These are phyloP conservation scores for Pseudorasbora parva DNA, from an alignment of 2,113 vertebrate species.

Conservation along the genomic window DNA sequence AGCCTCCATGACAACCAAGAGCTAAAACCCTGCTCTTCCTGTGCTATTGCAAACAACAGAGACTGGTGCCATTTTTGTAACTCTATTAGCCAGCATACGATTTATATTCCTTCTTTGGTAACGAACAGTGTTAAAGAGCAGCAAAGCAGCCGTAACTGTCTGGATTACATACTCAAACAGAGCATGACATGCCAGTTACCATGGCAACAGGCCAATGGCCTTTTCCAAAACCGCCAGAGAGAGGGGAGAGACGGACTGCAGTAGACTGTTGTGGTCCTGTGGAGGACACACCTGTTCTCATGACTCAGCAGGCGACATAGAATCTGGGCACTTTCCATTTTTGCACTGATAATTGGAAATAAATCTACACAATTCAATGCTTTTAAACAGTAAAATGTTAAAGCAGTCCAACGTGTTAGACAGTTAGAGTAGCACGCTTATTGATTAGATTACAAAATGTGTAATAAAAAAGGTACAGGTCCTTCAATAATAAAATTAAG, in stretches of 20 bases:
- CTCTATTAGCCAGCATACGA: not conserved
- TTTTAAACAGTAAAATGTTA: slow-evolving; percentile 1
- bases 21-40: not conserved
- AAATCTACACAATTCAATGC: not conserved
- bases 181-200: slow-evolving; percentile 44
- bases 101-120: not conserved
- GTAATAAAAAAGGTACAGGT: not conserved
- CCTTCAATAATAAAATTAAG: not conserved
- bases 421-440: not conserved
- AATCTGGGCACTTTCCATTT: not conserved
- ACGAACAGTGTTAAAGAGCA: slow-evolving; percentile 20
- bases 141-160: slow-evolving; percentile 48
- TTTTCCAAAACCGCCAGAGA: slow-evolving; percentile 57
- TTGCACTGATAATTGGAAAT: not conserved
- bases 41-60: not conserved
- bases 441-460: not conserved
- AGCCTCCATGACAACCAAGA: not conserved
- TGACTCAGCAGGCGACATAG: slow-evolving; percentile 38
- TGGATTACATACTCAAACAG: slow-evolving; percentile 57
- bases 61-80: not conserved
- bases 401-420: not conserved
- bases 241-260: slow-evolving; percentile 11
- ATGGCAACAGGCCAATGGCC: slow-evolving; percentile 49
- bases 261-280: slow-evolving; percentile 31
- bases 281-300: slow-evolving; percentile 28